Conservation (phyloP, 1,140 invertebrate genomes). For the Pachypeltis micranthus region DNA sequence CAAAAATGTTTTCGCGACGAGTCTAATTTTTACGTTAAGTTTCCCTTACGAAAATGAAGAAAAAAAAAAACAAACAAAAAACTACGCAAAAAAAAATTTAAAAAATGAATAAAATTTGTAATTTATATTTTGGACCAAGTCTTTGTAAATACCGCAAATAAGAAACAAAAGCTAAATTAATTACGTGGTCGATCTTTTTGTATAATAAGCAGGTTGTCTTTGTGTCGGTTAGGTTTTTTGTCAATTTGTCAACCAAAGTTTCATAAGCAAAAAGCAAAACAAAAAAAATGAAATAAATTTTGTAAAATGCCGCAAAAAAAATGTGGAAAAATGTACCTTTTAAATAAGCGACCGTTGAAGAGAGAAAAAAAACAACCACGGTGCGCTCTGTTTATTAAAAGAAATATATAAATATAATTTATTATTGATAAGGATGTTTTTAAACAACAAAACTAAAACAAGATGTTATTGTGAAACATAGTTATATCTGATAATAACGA, state of each 20-base stretch:
- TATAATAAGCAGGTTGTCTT: no score
- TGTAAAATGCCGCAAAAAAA: no score
- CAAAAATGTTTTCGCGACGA: no score
- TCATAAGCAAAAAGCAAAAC: background rate
- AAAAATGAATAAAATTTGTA: background rate
- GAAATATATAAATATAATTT: background rate
- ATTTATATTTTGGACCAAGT: background rate
- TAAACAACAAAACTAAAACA: background rate
- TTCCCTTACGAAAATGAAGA: no score
- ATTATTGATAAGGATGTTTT: background rate
- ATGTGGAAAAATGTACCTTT: no score
- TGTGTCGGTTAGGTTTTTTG: background rate
- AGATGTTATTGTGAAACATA: background rate
- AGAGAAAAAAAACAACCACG: no score
- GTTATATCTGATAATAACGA: background rate
- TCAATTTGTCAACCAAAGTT: background rate
- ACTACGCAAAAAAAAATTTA: no score
- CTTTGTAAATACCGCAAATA: background rate
- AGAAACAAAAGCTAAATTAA: no score
- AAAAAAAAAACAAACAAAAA: no score
- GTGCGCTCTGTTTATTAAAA: background rate
- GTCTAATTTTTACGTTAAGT: no score
- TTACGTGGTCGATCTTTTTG: no score
- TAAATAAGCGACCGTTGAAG: background rate
- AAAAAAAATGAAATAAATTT: background rate